phyloP scores from a whole-genome alignment of 2,797 vertebrate genomes.

The Cyprinodon diabolis region DNA sequence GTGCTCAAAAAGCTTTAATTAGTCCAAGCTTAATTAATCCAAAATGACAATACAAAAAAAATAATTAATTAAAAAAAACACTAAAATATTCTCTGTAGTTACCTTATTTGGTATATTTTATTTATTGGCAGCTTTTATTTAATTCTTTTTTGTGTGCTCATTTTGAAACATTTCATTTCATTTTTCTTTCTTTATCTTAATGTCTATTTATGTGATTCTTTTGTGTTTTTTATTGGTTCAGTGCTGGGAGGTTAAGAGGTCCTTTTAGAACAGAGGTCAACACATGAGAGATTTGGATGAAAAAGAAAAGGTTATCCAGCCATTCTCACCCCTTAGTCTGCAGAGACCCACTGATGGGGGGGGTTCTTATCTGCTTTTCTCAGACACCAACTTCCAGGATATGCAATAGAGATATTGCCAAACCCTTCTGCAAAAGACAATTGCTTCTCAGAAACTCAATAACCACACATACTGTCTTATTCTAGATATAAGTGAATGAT shows the following conservation, averaged over 20 bases:
- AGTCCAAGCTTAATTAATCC: neutral
- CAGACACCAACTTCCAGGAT: neutral
- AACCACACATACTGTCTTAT: neutral
- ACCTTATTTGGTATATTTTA: neutral
- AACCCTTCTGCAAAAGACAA: neutral
- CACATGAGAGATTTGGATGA: neutral
- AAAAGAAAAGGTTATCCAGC: neutral
- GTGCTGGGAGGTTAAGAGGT: neutral
- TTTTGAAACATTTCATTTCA: neutral
- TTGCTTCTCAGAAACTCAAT: neutral
- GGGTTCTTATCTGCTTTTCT: constrained; percentile 1
- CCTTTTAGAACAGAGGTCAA: neutral
- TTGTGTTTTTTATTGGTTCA: neutral
- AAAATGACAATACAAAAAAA: neutral
- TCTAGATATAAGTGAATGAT: neutral
- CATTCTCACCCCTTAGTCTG: neutral
- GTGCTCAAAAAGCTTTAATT: neutral
- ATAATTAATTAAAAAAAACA: neutral
- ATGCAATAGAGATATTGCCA: neutral
- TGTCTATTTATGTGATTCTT: neutral
- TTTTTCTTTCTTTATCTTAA: neutral
- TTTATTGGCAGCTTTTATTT: neutral
- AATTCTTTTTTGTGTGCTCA: neutral
- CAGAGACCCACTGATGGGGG: constrained; percentile 1
- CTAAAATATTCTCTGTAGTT: neutral